Evolutionary conservation across 2,113 vertebrate genomes (phyloP).

Genomic region (Carlito syrichta): DNA sequence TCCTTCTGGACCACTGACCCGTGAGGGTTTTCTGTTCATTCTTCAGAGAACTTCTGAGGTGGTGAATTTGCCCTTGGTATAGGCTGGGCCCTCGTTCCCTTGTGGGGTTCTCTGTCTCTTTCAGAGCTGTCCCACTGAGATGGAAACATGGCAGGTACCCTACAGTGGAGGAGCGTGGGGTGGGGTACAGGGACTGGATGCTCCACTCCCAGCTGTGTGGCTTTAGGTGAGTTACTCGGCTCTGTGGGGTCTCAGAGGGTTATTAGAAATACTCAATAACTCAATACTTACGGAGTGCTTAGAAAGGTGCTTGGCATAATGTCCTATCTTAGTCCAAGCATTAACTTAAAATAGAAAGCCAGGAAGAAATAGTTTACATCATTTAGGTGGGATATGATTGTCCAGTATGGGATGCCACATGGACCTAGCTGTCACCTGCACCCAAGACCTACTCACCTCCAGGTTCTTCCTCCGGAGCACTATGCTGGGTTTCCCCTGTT

Average conservation of each 20-base stretch:
- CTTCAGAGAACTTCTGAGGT: neutral
- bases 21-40: neutral
- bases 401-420: neutral
- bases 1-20: neutral
- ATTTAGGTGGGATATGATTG: neutral
- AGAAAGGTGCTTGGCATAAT: neutral
- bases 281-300: neutral
- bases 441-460: too few species aligned
- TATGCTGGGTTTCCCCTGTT: neutral
- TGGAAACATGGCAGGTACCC: too few species aligned
- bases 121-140: rapidly evolving
- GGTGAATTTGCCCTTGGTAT: too few species aligned
- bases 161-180: too few species aligned
- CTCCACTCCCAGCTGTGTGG: neutral
- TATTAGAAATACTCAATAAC: neutral
- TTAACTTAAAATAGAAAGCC: neutral
- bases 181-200: too few species aligned
- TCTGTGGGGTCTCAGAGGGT: neutral
- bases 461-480: neutral
- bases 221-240: neutral
- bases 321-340: neutral
- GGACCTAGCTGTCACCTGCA: neutral
- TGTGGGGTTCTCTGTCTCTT: neutral
- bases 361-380: neutral
- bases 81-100: neutral